Evolutionary conservation across 1,140 invertebrate species (phyloP).

Genomic region (Holcopasites calliopsidis): DNA sequence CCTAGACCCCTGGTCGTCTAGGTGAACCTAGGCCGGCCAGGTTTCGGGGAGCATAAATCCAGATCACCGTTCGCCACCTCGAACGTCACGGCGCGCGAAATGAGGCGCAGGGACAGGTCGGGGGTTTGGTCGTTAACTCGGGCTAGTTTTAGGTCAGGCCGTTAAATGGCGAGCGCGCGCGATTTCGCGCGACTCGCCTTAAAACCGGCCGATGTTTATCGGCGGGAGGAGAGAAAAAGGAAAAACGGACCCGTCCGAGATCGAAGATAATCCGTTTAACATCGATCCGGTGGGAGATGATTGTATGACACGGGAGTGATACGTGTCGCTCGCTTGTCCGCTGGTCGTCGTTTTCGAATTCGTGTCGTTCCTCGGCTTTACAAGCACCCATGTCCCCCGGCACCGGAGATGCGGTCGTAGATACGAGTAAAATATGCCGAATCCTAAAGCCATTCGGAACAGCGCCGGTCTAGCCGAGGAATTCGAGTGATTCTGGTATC

Average conservation of each 20-base stretch:
- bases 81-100: too few species aligned
- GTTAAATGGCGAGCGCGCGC: constrained; percentile 6
- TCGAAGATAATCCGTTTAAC: constrained; percentile 30
- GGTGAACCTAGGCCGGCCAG: too few species aligned
- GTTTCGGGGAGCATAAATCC: too few species aligned
- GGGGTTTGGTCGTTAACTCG: too few species aligned
- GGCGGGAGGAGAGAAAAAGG: too few species aligned
- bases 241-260: constrained; percentile 32
- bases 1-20: too few species aligned
- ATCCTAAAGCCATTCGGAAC: not conserved
- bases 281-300: constrained; percentile 22
- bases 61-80: too few species aligned
- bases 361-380: constrained; percentile 1
- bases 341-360: constrained; percentile 1
- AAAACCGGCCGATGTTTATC: constrained; percentile 37
- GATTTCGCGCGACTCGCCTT: constrained; percentile 6
- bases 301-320: constrained; percentile 37
- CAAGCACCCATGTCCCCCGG: not conserved
- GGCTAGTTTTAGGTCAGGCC: too few species aligned
- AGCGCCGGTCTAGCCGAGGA: too few species aligned
- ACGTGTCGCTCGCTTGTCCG: constrained; percentile 34
- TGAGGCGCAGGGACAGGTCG: too few species aligned
- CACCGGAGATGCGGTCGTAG: not conserved
- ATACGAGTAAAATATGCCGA: not conserved
- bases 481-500: too few species aligned